Percentiles rank a stretch among this genome's conserved stretches.
These are phyloP conservation scores for Cirrhinus mrigala DNA, from an alignment of 2,797 vertebrate genomes.

Conservation along the genomic window DNA sequence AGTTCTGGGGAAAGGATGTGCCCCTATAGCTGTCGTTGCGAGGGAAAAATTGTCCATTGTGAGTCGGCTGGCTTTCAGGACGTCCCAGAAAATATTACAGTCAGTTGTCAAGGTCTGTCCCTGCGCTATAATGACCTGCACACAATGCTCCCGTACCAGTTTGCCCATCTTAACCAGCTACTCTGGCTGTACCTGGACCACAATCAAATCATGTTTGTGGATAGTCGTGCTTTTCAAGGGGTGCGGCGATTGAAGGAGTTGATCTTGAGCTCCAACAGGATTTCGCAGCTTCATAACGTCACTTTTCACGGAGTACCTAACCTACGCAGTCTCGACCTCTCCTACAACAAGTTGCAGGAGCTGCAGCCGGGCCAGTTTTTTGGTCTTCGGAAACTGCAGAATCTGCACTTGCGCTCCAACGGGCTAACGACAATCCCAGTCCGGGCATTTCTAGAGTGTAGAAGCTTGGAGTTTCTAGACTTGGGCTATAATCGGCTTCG, in stretches of 20 bases:
- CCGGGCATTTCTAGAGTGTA: constrained; percentile 94
- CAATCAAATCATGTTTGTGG: constrained; percentile 93
- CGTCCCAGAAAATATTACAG: constrained; percentile 95
- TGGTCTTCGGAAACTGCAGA: constrained; percentile 94
- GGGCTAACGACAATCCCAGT: constrained; percentile 92
- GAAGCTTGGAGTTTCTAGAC: constrained; percentile 97
- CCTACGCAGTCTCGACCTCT: constrained; percentile 97
- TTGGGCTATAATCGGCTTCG: constrained; percentile 97
- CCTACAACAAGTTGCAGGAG: constrained; percentile 95
- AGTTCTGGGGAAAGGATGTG: constrained; percentile 92
- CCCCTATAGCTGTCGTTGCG: constrained; percentile 93
- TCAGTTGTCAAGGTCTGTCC: constrained; percentile 94
- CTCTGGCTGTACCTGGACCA: constrained; percentile 99
- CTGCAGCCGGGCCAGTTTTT: constrained; percentile 95
- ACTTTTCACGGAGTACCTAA: constrained; percentile 97
- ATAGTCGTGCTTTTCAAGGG: constrained; percentile 95
- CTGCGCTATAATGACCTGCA: constrained; percentile 97
- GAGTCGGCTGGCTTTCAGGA: constrained; percentile 93
- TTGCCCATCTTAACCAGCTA: constrained; percentile 96
- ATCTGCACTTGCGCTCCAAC: constrained; percentile 94
- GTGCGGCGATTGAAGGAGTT: constrained; percentile 96
- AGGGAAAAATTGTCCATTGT: constrained; percentile 98
- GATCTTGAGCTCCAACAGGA: constrained; percentile 97
- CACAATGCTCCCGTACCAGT: constrained; percentile 93
- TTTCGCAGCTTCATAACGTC: constrained; percentile 92